A percentile compares a stretch with the other conserved stretches of the same genome.
phyloP scores from a whole-genome alignment of 2,113 vertebrate species.

The Candoia aspera region DNA sequence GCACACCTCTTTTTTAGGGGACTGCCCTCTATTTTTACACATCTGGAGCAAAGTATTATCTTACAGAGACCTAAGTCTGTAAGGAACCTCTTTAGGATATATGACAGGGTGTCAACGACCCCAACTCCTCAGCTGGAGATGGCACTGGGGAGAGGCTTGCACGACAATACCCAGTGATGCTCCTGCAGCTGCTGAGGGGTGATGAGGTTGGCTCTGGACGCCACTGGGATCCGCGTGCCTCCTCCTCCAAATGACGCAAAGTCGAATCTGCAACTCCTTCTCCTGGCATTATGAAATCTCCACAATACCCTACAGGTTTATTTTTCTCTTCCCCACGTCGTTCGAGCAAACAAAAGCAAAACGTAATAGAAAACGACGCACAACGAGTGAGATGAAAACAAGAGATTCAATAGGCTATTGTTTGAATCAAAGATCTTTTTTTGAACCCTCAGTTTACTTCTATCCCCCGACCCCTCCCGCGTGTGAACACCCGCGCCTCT shows the following conservation, averaged over 20 bases:
- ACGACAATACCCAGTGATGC: not conserved
- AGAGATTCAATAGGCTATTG: accelerated
- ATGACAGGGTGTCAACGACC: not conserved
- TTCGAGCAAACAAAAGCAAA: not conserved
- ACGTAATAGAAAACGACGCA: not conserved
- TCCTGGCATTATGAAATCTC: not conserved
- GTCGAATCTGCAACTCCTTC: not conserved
- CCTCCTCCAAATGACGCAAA: too few species aligned
- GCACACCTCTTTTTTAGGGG: not conserved
- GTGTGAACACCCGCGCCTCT: not conserved
- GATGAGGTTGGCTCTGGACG: not conserved
- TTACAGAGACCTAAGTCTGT: not conserved
- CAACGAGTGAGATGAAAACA: not conserved
- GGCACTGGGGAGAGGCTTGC: too few species aligned
- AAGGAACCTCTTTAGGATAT: not conserved
- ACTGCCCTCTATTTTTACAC: not conserved
- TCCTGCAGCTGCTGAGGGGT: not conserved
- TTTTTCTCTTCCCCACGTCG: not conserved
- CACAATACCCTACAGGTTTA: not conserved
- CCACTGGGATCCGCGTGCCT: too few species aligned
- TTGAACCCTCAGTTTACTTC: accelerated
- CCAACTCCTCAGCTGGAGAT: too few species aligned
- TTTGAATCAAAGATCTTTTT: accelerated
- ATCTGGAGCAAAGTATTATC: not conserved
- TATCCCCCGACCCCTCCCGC: accelerated